Percentiles rank a stretch among this genome's conserved stretches.
Conservation (phyloP, 2,113 vertebrate species). For the Oxygymnocypris stewartii region DNA sequence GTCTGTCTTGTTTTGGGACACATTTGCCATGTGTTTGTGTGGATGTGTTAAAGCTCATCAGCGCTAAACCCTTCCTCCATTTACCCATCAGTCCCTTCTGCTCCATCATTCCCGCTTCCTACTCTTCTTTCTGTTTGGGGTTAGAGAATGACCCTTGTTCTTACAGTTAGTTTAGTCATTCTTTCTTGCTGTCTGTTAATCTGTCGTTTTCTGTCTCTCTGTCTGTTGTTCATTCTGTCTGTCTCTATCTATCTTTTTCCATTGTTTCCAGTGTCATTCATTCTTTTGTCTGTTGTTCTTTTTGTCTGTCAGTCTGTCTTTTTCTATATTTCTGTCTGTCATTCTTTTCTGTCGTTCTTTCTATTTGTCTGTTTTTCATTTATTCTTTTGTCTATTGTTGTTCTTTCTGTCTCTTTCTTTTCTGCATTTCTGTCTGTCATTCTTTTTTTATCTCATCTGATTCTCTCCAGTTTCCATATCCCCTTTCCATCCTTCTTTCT, state of each 20-base stretch:
- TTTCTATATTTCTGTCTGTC: too few relatives aligned
- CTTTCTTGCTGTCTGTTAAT: not conserved
- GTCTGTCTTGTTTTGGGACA: conserved; percentile 13
- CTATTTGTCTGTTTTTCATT: too few relatives aligned
- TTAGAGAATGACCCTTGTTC: not conserved
- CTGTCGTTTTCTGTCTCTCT: not conserved
- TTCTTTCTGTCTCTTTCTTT: too few relatives aligned
- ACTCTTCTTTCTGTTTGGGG: not conserved
- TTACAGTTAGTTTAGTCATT: not conserved
- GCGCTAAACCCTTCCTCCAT: not conserved
- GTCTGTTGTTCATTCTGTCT: not conserved
- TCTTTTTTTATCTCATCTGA: not conserved
- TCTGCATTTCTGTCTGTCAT: too few relatives aligned
- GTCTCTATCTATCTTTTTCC: not conserved
- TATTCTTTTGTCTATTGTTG: too few relatives aligned
- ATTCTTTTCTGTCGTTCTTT: too few relatives aligned
- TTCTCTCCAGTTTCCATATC: not conserved
- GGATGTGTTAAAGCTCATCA: conserved; percentile 2
- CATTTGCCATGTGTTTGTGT: not conserved
- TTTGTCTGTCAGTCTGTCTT: too few relatives aligned
- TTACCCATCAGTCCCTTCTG: not conserved
- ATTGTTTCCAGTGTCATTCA: too few relatives aligned
- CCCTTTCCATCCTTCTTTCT: not conserved
- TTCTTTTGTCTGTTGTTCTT: not conserved
- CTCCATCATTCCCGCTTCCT: not conserved